Base-by-base conservation (phyloP, 2,797 vertebrate species). In the Silurus aristotelis region DNA sequence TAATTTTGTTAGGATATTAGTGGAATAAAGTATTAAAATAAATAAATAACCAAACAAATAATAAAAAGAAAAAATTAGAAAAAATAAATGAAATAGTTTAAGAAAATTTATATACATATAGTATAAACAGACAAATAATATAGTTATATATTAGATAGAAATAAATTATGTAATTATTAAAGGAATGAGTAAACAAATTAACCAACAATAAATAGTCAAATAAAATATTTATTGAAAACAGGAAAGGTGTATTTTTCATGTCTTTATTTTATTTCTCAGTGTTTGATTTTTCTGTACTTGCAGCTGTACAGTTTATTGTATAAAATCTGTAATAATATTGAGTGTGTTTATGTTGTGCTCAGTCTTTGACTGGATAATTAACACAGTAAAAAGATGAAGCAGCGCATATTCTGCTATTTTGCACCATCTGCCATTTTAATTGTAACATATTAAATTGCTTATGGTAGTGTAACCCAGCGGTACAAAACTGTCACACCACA, bases 371-470 rank as follows among this genome's bases (percentile, higher is more conserved):
- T 27, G 46, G 72, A 56, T 75, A 14, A 27, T 75, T 27, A 75
- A 55, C 48, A 52, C 46, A 15, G 48, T 8, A 14, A 0, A n/a
- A 55, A 25, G 48, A 52, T 75, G 72, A 27, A 55, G 1, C 46
- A 9, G n/a, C 48, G 55, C 48, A 75, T 27, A 55, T 75, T 75
- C 48, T 48, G 55, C 55, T 75, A 75, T 75, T 56, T 55, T 27
- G 14, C 48, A 27, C 72, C 48, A 55, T 75, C 72, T 75, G 72
- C 22, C 14, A 14, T 75, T 55, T 75, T 75, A 75, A 75, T 75
- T 27, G 72, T 25, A 75, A 75, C 72, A 86, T 73, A 56, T 83
- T 63, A 84, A 89, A 75, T 75, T 75, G 48, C 48, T 75, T 75
- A 55, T n/a, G 72, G 48, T 75, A 0, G 72, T 27, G 48, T 55